Conservation (phyloP, 2,113 vertebrate species). For the Cephalopholis sonnerati region DNA sequence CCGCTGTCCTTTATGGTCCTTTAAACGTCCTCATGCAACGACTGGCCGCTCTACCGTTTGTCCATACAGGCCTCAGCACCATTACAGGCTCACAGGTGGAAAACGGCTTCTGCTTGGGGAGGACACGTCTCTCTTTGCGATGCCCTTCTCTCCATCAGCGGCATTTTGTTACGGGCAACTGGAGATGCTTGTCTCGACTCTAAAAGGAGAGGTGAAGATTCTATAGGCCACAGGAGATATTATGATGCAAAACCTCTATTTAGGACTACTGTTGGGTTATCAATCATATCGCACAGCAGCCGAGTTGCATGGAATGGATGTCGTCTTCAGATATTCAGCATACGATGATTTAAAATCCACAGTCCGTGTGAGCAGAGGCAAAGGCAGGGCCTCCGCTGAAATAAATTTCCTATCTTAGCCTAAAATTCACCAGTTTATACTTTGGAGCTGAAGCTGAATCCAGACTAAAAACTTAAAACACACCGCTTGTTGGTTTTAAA, state of each 20-base stretch:
- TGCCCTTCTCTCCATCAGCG: constrained; percentile 1
- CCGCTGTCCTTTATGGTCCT: constrained; percentile 45
- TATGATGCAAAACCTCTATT: constrained; percentile 6
- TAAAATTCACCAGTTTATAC: constrained; percentile 43
- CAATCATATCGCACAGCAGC: constrained; percentile 16
- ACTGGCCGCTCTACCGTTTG: constrained; percentile 1
- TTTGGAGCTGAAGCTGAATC: constrained; percentile 49
- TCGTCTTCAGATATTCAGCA: constrained; percentile 32
- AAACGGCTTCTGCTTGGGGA: constrained; percentile 13
- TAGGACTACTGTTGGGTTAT: constrained; percentile 13
- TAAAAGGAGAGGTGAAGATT: neutral
- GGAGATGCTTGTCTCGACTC: constrained; percentile 23
- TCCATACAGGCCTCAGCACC: constrained; percentile 31
- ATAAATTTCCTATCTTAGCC: constrained; percentile 22
- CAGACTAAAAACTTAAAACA: constrained; percentile 33
- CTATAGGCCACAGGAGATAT: constrained; percentile 3
- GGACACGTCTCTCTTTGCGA: neutral
- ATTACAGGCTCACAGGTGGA: constrained; percentile 21
- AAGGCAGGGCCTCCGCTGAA: constrained; percentile 18
- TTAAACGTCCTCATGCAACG: neutral
- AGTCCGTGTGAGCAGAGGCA: constrained; percentile 13
- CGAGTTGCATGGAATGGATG: constrained; percentile 26
- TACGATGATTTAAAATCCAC: constrained; percentile 36
- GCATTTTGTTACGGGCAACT: neutral
- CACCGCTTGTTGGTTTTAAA: constrained; percentile 17